These are phyloP conservation scores for Sebastiscus tertius DNA, from an alignment of 2,797 vertebrate genomes.

Conservation along the genomic window DNA sequence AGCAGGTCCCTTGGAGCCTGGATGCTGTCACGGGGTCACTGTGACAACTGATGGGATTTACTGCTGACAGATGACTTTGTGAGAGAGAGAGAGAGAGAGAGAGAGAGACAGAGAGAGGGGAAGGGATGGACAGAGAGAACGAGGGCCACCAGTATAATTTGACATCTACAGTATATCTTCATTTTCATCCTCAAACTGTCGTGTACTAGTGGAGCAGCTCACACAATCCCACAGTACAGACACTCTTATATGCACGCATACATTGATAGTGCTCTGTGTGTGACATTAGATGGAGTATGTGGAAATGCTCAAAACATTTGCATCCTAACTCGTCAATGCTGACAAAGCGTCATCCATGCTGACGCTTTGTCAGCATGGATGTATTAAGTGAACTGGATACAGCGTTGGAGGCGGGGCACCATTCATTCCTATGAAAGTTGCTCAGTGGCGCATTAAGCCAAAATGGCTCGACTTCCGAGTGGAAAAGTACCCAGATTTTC, in stretches of 20 bases:
- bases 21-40: conserved; percentile 52
- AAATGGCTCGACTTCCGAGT: no score
- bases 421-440: no score
- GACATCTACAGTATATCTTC: conserved; percentile 36
- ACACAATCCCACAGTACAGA: neutral
- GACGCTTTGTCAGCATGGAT: no score
- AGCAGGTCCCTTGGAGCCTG: conserved; percentile 40
- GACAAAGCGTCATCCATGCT: no score
- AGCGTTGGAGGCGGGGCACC: no score
- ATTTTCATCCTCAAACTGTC: conserved; percentile 38
- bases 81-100: conserved; percentile 21
- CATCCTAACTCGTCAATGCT: no score
- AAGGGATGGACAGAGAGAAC: neutral
- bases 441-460: no score
- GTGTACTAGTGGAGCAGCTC: neutral
- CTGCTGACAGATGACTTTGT: conserved; percentile 74
- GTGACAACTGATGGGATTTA: conserved; percentile 70
- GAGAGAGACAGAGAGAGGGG: neutral
- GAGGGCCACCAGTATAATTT: conserved; percentile 24
- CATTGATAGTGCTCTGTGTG: neutral
- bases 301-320: no score
- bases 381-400: no score
- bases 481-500: no score
- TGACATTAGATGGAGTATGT: neutral
- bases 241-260: neutral